These are phyloP conservation scores for Mizuhopecten yessoensis DNA, from an alignment of 1,140 invertebrate genomes.

Conservation along the genomic window DNA sequence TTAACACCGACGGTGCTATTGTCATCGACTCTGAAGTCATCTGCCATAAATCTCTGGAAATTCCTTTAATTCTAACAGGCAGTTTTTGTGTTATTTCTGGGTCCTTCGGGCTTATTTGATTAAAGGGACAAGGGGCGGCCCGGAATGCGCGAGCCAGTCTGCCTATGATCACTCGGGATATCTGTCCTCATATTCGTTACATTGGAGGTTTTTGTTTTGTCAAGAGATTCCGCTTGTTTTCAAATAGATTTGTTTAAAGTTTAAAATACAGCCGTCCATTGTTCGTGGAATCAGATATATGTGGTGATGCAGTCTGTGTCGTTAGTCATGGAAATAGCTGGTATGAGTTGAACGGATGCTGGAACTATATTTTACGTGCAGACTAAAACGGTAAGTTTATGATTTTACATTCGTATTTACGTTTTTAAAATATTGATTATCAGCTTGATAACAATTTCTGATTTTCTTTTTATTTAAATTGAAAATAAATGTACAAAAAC, in stretches of 20 bases:
- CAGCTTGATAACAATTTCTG: no score
- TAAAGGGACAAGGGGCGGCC: slow-evolving; percentile 17
- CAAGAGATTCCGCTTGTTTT: not conserved
- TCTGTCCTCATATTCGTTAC: not conserved
- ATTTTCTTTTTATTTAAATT: no score
- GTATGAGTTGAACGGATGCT: not conserved
- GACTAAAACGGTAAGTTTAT: not conserved
- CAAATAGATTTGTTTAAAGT: slow-evolving; percentile 7
- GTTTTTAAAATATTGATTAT: no score
- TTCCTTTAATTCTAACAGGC: slow-evolving; percentile 38
- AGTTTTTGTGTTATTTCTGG: slow-evolving; percentile 33
- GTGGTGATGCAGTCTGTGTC: no score
- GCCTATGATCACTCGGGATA: not conserved
- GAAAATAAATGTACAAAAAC: no score
- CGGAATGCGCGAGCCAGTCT: slow-evolving; percentile 36
- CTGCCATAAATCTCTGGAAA: slow-evolving; percentile 34
- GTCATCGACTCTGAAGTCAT: slow-evolving; percentile 1
- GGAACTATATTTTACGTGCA: no score
- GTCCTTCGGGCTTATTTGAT: slow-evolving; percentile 13
- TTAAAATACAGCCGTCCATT: not conserved
- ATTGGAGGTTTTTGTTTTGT: not conserved
- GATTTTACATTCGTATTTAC: not conserved
- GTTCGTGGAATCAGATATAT: not conserved
- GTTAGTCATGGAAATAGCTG: not conserved
- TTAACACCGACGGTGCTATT: slow-evolving; percentile 24